phyloP scores from a whole-genome alignment of 2,113 vertebrate species.

The Myanophis thanlyinensis region DNA sequence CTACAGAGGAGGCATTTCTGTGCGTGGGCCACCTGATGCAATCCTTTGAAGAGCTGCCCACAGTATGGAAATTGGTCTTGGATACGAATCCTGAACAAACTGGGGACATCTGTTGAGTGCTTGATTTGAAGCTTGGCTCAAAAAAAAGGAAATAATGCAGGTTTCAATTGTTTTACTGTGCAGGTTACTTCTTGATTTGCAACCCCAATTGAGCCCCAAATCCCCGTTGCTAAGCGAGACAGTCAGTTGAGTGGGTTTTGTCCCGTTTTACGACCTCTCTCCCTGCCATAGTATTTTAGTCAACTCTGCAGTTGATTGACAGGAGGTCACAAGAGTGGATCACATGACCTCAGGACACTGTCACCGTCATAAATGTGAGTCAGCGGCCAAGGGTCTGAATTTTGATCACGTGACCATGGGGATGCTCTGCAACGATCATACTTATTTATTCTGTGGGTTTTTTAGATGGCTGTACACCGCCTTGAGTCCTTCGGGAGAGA shows the following conservation, averaged over 20 bases:
- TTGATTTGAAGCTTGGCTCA: background rate
- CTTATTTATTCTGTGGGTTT: too few relatives aligned
- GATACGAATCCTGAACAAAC: background rate
- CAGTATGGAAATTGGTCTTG: background rate
- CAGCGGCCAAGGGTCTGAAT: background rate
- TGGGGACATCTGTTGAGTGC: background rate
- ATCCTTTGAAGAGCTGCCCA: background rate
- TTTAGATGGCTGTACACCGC: too few relatives aligned
- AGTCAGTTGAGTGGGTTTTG: background rate
- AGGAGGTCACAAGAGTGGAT: background rate
- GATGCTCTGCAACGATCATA: too few relatives aligned
- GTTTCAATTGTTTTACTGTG: background rate
- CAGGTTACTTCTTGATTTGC: background rate
- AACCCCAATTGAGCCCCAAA: background rate
- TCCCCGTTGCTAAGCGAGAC: background rate
- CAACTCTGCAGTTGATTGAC: background rate
- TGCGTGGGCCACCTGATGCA: background rate
- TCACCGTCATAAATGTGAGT: background rate
- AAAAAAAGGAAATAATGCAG: too few relatives aligned
- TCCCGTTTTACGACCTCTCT: too few relatives aligned
- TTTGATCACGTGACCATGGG: too few relatives aligned
- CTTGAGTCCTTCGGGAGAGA: too few relatives aligned
- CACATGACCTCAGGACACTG: background rate
- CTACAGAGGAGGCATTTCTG: background rate
- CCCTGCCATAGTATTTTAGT: background rate